Evolutionary conservation across 2,113 vertebrate species (phyloP).

Genomic region (Microtus ochrogaster): DNA sequence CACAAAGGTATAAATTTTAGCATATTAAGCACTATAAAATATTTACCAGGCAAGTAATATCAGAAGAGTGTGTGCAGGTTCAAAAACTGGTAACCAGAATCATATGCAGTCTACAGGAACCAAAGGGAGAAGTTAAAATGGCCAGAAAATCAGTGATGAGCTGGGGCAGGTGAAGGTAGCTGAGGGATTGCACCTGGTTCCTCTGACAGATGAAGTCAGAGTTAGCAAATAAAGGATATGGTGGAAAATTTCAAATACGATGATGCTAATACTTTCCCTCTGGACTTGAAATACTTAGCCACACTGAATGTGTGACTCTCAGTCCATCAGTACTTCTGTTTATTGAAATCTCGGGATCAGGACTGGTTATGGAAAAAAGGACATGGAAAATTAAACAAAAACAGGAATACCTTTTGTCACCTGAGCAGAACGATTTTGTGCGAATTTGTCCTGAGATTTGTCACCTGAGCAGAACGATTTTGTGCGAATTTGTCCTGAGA

Average conservation of each 20-base stretch:
- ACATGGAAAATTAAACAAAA: not conserved
- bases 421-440: not conserved
- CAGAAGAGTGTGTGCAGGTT: not conserved
- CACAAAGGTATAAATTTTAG: not conserved
- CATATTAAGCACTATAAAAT: not conserved
- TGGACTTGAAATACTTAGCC: not conserved
- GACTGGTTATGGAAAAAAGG: not conserved
- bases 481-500: not conserved
- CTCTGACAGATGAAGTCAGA: not conserved
- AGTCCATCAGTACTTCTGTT: not conserved
- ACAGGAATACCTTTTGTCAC: not conserved
- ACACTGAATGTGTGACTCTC: not conserved
- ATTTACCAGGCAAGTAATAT: not conserved
- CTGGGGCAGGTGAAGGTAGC: accelerated
- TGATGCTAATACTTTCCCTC: not conserved
- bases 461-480: constrained; percentile 5
- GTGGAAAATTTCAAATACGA: constrained; percentile 1
- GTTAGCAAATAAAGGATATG: not conserved
- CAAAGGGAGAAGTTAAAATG: not conserved
- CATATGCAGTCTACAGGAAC: not conserved
- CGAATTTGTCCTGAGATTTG: constrained; percentile 24
- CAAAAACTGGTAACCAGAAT: too few relatives aligned
- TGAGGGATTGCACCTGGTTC: not conserved
- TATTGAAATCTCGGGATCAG: not conserved
- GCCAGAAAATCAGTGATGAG: not conserved